Base-by-base conservation (phyloP, 1,140 invertebrate genomes). In the Diorhabda elongata region DNA sequence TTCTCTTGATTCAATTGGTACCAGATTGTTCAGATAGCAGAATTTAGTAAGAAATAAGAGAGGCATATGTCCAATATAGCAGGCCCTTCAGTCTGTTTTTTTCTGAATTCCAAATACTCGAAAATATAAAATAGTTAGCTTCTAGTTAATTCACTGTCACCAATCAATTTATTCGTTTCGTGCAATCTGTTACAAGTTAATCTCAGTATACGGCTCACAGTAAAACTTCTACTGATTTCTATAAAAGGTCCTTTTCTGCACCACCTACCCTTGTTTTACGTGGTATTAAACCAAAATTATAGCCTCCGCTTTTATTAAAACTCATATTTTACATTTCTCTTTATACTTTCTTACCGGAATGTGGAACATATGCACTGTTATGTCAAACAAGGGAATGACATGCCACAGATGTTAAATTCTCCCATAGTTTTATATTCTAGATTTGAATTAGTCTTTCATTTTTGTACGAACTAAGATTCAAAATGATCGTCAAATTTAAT, bases 291-390 rank as follows among this genome's bases (percentile, higher is more conserved):
- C 41, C 8, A 60, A 60, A 67, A 60, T 67, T 67, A 67, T 67
- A 67, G 44, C 41, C 44, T 59, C 65, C 45, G 52, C 65, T 67
- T 67, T 67, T 67, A 67, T 67, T 67, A 67, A 67, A 67, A 67
- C 65, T 67, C 65, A 67, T 67, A 67, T 67, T 59, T 67, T 67
- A 67, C 43, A 43, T 67, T 60, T 67, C 57, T 58, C 65, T 59
- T 43, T 60, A 11, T 7, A 60, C 44, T 64, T 64, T 64, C 63
- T 56, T 64, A 45, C 52, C 63, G 63, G 45, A 43, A 44, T 44
- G 41, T 64, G 56, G 56, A 64, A 64, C 45, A n/a, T 44, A 57
- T 64, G 11, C 47, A 44, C 45, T 42, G 56, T 64, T 64, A 64
- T 64, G 63, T 64, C 63, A 57, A 64, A 64, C 63, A 64, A 44